Evolutionary conservation across 1,140 invertebrate species (phyloP).

Genomic region (Drosophila kanapiae): DNA sequence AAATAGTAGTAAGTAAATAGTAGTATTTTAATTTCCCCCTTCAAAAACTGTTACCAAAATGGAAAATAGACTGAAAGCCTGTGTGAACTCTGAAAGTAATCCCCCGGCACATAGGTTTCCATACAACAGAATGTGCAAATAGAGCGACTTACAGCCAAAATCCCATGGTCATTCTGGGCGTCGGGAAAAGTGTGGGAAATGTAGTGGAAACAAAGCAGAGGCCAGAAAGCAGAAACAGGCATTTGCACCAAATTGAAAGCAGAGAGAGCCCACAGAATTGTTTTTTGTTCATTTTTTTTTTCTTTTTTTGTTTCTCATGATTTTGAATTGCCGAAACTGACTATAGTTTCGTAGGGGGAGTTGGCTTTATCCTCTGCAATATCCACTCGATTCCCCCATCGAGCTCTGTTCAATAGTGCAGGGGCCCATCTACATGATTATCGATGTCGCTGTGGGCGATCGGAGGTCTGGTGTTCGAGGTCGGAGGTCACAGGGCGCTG

Average conservation of each 20-base stretch:
- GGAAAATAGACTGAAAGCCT: not conserved
- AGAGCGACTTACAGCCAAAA: slow-evolving; percentile 32
- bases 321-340: slow-evolving; percentile 31
- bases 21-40: slow-evolving; percentile 6
- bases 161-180: slow-evolving; percentile 31
- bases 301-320: slow-evolving; percentile 11
- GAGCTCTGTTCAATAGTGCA: slow-evolving; percentile 36
- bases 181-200: slow-evolving; percentile 35
- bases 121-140: slow-evolving; percentile 30
- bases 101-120: not conserved
- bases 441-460: slow-evolving; percentile 49
- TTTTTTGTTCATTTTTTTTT: slow-evolving; percentile 26
- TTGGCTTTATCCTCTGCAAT: slow-evolving; percentile 4
- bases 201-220: slow-evolving; percentile 37
- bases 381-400: not conserved
- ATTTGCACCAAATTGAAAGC: slow-evolving; percentile 49
- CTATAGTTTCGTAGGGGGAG: slow-evolving; percentile 10
- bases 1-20: not conserved
- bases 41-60: not conserved
- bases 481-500: slow-evolving; percentile 30
- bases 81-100: not conserved
- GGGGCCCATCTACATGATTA: slow-evolving; percentile 47
- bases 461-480: slow-evolving; percentile 31
- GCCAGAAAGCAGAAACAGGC: slow-evolving; percentile 26
- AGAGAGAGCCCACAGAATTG: slow-evolving; percentile 33